Conservation (phyloP, 2,888 invertebrate species). For the Nebria salina region DNA sequence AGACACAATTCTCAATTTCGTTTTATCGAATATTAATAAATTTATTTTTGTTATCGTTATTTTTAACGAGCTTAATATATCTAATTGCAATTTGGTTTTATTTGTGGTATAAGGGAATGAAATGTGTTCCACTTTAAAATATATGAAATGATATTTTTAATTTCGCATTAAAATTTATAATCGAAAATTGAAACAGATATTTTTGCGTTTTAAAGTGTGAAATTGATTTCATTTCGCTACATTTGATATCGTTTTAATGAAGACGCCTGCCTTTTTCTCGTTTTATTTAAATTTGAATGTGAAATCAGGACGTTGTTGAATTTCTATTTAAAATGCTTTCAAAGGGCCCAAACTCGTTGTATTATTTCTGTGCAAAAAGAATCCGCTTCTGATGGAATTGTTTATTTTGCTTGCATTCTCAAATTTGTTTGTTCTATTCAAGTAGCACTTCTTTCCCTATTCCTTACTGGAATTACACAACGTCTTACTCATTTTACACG, state of each 20-base stretch:
- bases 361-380: not conserved
- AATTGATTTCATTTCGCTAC: conserved; percentile 1
- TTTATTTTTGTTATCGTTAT: too few species aligned
- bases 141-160: not conserved
- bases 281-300: not conserved
- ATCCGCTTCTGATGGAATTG: not conserved
- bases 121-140: not conserved
- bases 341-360: not conserved
- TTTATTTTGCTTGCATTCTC: not conserved
- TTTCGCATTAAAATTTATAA: not conserved
- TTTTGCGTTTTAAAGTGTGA: not conserved
- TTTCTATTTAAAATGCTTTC: not conserved
- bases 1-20: too few species aligned
- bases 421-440: not conserved
- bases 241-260: not conserved
- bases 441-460: too few species aligned
- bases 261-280: not conserved
- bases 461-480: too few species aligned
- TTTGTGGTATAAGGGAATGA: too few species aligned
- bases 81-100: too few species aligned
- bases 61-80: too few species aligned
- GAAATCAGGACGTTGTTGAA: not conserved
- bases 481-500: too few species aligned
- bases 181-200: not conserved
- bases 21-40: too few species aligned